Base-by-base conservation (phyloP, 2,113 vertebrate species). In the Dolichallabes microphthalmus region DNA sequence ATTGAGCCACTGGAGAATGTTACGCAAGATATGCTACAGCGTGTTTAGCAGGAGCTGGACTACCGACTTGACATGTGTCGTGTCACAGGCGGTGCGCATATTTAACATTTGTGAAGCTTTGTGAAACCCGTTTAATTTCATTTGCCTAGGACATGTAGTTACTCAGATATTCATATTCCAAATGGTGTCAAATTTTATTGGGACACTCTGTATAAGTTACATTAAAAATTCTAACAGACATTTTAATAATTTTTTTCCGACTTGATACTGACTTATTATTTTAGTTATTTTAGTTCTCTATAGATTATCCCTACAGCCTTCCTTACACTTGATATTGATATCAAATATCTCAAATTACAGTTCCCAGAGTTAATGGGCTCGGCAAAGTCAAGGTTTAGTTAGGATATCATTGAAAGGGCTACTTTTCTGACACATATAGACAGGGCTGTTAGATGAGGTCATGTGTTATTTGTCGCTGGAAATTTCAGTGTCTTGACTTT, bases 401-500 rank as follows among this genome's bases (percentile, higher is more conserved):
- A 52, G 20, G 19, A 17, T n/a, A 27, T 30, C 52, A 66, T 76
- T 12, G 8, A n/a, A 35, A 27, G 19, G 10, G n/a, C 61, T 71
- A 60, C 20, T n/a, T 32, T 39, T 58, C 30, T 60, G 53, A 73
- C 68, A 57, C 13, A 20, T 3, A 13, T 45, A 25, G 17, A 15
- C 58, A 17, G 1, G 30, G 71, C n/a, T 45, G 25, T 12, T 52
- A 52, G 39, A 76, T 61, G 50, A 85, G 13, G 30, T 55, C 14
- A 25, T 78, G 61, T 30, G 11, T n/a, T 32, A 27, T 35, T 52
- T 84, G 22, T n/a, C 73, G 13, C 35, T 53, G 27, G 22, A 25
- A 15, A 76, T 80, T 86, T 32, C 66, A 82, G 68, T 63, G 20
- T 50, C 63, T 88, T 71, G 60, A 32, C 64, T 86, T 73, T 86